These are phyloP conservation scores for Ailuropoda melanoleuca DNA, from an alignment of 2,113 vertebrate species.

Conservation along the genomic window DNA sequence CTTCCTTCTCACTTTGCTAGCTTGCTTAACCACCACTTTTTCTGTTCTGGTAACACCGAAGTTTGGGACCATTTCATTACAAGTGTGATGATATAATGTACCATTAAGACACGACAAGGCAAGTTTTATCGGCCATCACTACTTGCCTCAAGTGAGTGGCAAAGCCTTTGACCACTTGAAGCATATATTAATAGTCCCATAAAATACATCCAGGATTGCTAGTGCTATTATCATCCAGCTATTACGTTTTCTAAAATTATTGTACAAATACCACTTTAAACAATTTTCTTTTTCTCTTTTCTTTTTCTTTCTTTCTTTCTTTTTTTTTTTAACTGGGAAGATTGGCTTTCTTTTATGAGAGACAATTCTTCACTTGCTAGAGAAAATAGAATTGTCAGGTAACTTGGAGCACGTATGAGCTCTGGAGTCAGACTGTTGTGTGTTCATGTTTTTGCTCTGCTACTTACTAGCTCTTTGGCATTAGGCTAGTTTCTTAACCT, in stretches of 20 bases:
- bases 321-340: background rate
- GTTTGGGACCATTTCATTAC: slow-evolving; percentile 71
- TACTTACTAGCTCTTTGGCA: background rate
- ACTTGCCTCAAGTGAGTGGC: slow-evolving; percentile 34
- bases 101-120: slow-evolving; percentile 60
- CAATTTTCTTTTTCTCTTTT: slow-evolving; percentile 31
- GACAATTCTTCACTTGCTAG: slow-evolving; percentile 11
- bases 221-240: slow-evolving; percentile 44
- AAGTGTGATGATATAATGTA: slow-evolving; percentile 26
- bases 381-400: slow-evolving; percentile 44
- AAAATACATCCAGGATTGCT: slow-evolving; percentile 44
- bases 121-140: slow-evolving; percentile 70
- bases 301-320: background rate
- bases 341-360: slow-evolving; percentile 59
- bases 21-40: background rate
- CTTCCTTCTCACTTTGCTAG: background rate
- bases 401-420: background rate
- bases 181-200: slow-evolving; percentile 66
- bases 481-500: background rate
- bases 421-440: background rate
- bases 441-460: background rate
- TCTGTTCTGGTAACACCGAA: slow-evolving; percentile 42
- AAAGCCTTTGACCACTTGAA: slow-evolving; percentile 41
- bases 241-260: slow-evolving; percentile 61
- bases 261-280: slow-evolving; percentile 56